Percentiles rank a stretch among this genome's conserved stretches.
phyloP scores from a whole-genome alignment of 1,140 invertebrate genomes.

The Calosoma granatense region DNA sequence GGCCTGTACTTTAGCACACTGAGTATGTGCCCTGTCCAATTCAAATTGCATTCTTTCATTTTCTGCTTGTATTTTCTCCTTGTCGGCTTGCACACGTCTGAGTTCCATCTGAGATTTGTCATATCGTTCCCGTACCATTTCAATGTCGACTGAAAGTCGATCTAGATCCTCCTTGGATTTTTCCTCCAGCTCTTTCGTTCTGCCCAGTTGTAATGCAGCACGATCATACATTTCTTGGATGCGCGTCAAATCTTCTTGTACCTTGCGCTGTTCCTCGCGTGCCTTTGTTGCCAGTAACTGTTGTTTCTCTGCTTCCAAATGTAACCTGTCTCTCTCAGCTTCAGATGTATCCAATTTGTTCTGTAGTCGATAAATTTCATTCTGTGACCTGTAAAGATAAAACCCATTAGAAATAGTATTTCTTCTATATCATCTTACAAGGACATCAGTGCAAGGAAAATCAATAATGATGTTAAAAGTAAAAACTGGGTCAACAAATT shows the following conservation, averaged over 20 bases:
- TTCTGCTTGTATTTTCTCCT: slow-evolving; percentile 75
- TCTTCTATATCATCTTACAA: too few relatives aligned
- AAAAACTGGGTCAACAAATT: slow-evolving; percentile 20
- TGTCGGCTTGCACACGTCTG: slow-evolving; percentile 67
- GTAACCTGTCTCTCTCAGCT: slow-evolving; percentile 73
- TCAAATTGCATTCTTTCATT: slow-evolving; percentile 78
- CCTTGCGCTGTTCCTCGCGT: slow-evolving; percentile 73
- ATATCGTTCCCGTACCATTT: slow-evolving; percentile 80
- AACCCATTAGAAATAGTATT: not conserved
- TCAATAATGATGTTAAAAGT: slow-evolving; percentile 7
- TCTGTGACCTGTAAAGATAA: slow-evolving; percentile 59
- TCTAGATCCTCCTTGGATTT: slow-evolving; percentile 84
- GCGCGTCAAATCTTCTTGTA: slow-evolving; percentile 73
- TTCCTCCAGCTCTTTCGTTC: slow-evolving; percentile 82
- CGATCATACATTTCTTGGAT: slow-evolving; percentile 82
- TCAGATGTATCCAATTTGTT: slow-evolving; percentile 77
- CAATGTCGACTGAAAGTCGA: slow-evolving; percentile 61
- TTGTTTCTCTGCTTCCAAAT: slow-evolving; percentile 78
- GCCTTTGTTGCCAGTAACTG: slow-evolving; percentile 65
- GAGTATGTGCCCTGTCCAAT: slow-evolving; percentile 69
- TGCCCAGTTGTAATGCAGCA: slow-evolving; percentile 66
- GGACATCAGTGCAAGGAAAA: not conserved
- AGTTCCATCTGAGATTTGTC: slow-evolving; percentile 81
- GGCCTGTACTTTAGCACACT: slow-evolving; percentile 70
- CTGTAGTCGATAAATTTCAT: slow-evolving; percentile 77